Base-by-base conservation (phyloP, 2,113 vertebrate species). In the Pollachius pollachius region DNA sequence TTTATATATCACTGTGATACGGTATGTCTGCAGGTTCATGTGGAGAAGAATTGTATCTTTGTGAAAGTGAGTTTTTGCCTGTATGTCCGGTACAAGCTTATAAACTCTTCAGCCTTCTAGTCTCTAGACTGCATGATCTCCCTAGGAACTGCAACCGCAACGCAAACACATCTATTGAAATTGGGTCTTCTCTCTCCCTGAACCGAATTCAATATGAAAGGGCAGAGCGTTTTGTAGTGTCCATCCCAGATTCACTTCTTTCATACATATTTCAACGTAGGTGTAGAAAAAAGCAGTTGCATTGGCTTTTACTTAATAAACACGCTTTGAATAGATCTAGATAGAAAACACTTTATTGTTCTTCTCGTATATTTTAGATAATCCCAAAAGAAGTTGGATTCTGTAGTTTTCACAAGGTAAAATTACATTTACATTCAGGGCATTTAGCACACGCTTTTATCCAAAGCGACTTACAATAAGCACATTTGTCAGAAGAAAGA, bases 11-110 rank as follows among this genome's bases (percentile, higher is more conserved):
- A 68, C 52, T 87, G 84, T 87, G 78, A 89, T 89, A 6, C 71
- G 84, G 76, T 91, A 86, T 91, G 87, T 90, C 89, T 88, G 81
- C 89, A 91, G 90, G 89, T 92, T 89, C 89, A 86, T 87, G 83
- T 76, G 89, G 88, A 91, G 89, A 83, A 84, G 85, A 88, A 78
- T 80, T 90, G 68, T 87, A 67, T 89, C 86, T 89, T 62, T 81
- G 84, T 88, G 63, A 89, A 90, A 91, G 91, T 91, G 91, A 90
- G 91, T 92, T 86, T 71, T 79, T 81, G 81, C 83, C 78, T 77
- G 84, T 83, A 87, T 57, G 73, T 81, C 84, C 83, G 68, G 71
- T 79, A 83, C 62, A 79, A 89, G 85, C 85, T 86, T 81, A 84
- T 77, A 80, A 82, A 82, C 81, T 87, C 84, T 82, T 25, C 60